A percentile compares a stretch with the other conserved stretches of the same genome.
Conservation (phyloP, 2,113 vertebrate species). For the Herpetotheres cachinnans region DNA sequence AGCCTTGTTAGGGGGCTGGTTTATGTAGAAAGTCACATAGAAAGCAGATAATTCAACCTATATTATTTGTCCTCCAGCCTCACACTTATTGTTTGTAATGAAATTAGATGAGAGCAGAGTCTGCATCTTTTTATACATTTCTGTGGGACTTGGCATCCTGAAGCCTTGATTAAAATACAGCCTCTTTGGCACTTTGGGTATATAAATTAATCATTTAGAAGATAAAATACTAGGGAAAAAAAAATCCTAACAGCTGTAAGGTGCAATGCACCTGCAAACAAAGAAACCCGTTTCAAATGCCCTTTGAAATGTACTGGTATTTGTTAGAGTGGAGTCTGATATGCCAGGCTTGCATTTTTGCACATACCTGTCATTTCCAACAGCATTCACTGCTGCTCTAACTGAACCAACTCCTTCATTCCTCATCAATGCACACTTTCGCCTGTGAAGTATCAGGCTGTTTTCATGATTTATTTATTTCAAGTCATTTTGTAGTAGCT, state of each 20-base stretch:
- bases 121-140: not conserved
- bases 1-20: not conserved
- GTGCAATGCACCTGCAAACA: not conserved
- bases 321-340: not conserved
- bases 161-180: not conserved
- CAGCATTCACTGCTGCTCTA: not conserved
- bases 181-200: not conserved
- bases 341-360: not conserved
- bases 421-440: not conserved
- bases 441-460: not conserved
- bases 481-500: slow-evolving; percentile 1
- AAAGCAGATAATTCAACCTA: not conserved
- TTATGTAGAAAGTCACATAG: not conserved
- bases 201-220: not conserved
- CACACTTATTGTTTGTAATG: not conserved
- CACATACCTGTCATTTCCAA: not conserved
- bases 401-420: not conserved
- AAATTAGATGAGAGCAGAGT: not conserved
- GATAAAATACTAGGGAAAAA: not conserved
- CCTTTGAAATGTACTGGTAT: not conserved
- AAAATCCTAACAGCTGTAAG: not conserved
- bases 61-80: not conserved
- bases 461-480: slow-evolving; percentile 63
- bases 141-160: not conserved
- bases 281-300: not conserved